A percentile compares a stretch with the other conserved stretches of the same genome.
Evolutionary conservation across 2,888 invertebrate species (phyloP).

Genomic region (Zaprionus lineosus): DNA sequence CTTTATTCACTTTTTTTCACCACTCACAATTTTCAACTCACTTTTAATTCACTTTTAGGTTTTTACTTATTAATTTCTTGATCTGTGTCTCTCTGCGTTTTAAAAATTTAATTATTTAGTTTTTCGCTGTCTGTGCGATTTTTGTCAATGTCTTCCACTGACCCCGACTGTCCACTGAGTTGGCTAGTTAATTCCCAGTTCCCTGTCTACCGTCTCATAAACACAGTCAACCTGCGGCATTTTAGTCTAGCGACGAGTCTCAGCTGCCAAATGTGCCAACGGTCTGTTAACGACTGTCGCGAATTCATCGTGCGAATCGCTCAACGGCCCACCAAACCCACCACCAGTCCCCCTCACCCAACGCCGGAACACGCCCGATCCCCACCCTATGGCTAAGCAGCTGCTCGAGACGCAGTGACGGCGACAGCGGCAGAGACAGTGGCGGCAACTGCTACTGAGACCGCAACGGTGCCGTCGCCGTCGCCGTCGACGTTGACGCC

Average conservation of each 20-base stretch:
- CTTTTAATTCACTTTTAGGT: no score
- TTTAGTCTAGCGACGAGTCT: constrained; percentile 14
- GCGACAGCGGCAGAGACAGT: no score
- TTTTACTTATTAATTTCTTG: no score
- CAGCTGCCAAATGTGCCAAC: constrained; percentile 57
- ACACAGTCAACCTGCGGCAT: constrained; percentile 27
- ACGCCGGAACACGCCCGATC: not conserved
- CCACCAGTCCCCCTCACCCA: not conserved
- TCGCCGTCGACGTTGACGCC: constrained; percentile 10
- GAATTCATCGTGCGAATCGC: constrained; percentile 56
- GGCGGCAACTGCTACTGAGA: no score
- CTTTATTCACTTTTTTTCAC: constrained; percentile 10
- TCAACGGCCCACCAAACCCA: constrained; percentile 16
- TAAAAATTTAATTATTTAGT: not conserved
- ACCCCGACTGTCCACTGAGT: no score
- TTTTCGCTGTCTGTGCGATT: no score
- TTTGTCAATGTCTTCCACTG: no score
- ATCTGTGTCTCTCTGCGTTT: no score
- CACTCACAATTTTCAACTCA: not conserved
- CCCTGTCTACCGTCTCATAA: no score
- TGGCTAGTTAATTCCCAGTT: no score
- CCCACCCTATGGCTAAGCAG: constrained; percentile 14
- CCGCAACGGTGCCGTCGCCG: no score
- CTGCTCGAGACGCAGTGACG: constrained; percentile 39
- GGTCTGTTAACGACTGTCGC: constrained; percentile 58